phyloP scores from a whole-genome alignment of 2,797 vertebrate species.

The Chrysocyon brachyurus region DNA sequence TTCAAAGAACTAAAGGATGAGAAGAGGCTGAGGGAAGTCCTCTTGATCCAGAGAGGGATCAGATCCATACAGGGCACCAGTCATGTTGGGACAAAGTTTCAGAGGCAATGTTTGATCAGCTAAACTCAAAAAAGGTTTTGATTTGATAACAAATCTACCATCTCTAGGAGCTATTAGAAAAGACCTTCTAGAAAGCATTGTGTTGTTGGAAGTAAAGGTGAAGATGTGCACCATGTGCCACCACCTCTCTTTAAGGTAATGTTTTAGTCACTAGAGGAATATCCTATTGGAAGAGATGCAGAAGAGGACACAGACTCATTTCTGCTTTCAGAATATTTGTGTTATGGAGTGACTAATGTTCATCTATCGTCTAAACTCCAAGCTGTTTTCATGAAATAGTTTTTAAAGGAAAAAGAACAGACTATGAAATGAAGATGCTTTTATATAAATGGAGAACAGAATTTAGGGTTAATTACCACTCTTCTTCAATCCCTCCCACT shows the following conservation, averaged over 20 bases:
- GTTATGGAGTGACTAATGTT: background rate
- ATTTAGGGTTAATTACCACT: background rate
- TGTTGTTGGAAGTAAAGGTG: background rate
- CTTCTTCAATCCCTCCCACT: background rate
- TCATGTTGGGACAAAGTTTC: background rate
- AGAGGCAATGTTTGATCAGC: background rate
- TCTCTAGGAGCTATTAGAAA: background rate
- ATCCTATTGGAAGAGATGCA: background rate
- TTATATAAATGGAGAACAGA: background rate
- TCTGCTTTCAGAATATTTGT: background rate
- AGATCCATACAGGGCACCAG: background rate
- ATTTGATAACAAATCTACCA: background rate
- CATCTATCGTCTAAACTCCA: background rate
- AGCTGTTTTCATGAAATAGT: background rate
- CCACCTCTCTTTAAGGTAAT: background rate
- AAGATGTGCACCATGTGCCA: background rate
- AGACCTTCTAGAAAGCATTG: background rate
- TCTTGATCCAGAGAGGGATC: background rate
- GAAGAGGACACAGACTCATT: background rate
- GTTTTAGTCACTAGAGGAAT: background rate
- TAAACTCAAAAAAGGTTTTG: background rate
- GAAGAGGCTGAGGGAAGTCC: background rate
- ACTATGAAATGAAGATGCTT: background rate
- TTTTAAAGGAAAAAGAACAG: conserved; percentile 26
- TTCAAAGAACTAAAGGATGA: conserved; percentile 18